Percentiles rank a stretch among this genome's conserved stretches.
Evolutionary conservation across 2,888 invertebrate genomes (phyloP).

Genomic region (Sphaeridia pumilis): DNA sequence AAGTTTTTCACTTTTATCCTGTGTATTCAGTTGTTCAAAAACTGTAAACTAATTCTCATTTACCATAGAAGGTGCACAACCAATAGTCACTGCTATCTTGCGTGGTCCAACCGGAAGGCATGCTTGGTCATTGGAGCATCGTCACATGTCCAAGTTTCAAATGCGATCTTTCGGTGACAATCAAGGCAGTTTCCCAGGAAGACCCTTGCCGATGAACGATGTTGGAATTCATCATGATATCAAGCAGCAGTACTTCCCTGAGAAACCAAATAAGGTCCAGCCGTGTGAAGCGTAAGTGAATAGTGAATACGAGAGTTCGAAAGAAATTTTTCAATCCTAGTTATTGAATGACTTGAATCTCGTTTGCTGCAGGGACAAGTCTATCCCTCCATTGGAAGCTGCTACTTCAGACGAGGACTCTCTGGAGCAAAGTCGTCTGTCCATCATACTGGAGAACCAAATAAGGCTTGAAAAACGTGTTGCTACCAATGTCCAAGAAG

Average conservation of each 20-base stretch:
- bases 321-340: no score
- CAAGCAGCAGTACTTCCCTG: constrained; percentile 65
- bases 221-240: constrained; percentile 54
- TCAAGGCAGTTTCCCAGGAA: constrained; percentile 52
- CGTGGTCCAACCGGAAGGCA: constrained; percentile 88
- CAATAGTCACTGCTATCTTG: constrained; percentile 76
- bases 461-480: constrained; percentile 32
- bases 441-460: constrained; percentile 57
- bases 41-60: not conserved
- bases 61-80: constrained; percentile 61
- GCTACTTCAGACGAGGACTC: constrained; percentile 37
- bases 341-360: not conserved
- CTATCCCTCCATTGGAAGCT: constrained; percentile 71
- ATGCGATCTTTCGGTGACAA: constrained; percentile 39
- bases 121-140: constrained; percentile 82
- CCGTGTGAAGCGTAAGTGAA: constrained; percentile 62
- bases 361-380: constrained; percentile 60
- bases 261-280: constrained; percentile 63
- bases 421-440: constrained; percentile 54
- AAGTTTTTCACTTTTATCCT: not conserved
- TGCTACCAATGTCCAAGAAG: constrained; percentile 31
- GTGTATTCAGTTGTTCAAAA: not conserved
- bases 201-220: constrained; percentile 67
- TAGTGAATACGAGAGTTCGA: no score
- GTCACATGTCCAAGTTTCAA: constrained; percentile 75